phyloP scores from a whole-genome alignment of 2,888 invertebrate species.

The Agonopterix heracliana region DNA sequence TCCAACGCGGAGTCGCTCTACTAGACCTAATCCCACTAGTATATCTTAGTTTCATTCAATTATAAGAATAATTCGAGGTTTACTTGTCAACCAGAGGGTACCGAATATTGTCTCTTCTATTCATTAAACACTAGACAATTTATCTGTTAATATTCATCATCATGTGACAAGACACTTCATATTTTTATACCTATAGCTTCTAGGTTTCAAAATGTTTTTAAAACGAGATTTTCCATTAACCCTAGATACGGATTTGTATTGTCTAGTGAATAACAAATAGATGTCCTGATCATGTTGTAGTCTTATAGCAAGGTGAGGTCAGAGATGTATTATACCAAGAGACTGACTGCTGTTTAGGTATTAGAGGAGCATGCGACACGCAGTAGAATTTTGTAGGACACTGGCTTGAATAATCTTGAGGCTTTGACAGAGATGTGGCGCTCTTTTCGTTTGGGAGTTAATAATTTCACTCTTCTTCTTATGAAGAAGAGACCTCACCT shows the following conservation, averaged over 20 bases:
- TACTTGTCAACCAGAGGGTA: conserved; percentile 28
- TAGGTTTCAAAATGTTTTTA: too few species aligned
- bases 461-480: too few species aligned
- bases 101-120: conserved; percentile 17
- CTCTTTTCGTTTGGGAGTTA: too few species aligned
- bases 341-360: conserved; percentile 23
- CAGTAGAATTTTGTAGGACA: too few species aligned
- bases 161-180: not conserved
- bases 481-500: too few species aligned
- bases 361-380: too few species aligned
- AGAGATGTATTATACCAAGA: conserved; percentile 26
- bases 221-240: too few species aligned
- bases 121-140: conserved; percentile 43
- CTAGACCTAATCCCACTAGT: conserved; percentile 63
- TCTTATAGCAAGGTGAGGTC: conserved; percentile 34
- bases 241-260: not conserved
- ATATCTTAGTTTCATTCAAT: conserved; percentile 36
- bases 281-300: conserved; percentile 24
- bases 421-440: too few species aligned
- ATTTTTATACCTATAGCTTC: too few species aligned
- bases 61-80: conserved; percentile 28
- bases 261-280: conserved; percentile 44
- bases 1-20: conserved; percentile 90
- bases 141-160: conserved; percentile 14
- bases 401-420: too few species aligned